Base-by-base conservation (phyloP, 2,888 invertebrate genomes). In the Polietes domitor region DNA sequence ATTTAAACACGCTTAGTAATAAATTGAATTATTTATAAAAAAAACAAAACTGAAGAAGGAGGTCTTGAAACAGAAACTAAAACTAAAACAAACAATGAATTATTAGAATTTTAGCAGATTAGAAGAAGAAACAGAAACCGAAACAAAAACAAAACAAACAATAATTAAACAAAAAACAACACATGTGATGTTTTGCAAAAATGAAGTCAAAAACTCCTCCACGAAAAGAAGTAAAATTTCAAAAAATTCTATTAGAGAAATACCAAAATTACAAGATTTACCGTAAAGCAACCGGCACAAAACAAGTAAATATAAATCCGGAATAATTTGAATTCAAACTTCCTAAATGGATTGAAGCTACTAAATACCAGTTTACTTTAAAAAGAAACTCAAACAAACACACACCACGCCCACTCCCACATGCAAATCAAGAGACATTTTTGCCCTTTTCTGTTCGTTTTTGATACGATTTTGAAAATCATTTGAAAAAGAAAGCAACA, bases 161-260 rank as follows among this genome's bases (percentile, higher is more conserved):
- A 19, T 65, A 65, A 41, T 37, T 68, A 68, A 68, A 81, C 77
- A 80, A 80, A 32, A 72, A 81, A 83, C 82, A 80, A 84, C 72
- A 61, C 55, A 83, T 75, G 77, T 83, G 75, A 83, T 83, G 83
- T 81, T 81, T 83, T 77, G 77, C 75, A 68, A 75, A 68, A 43
- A 63, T 68, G 24, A 73, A 73, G 43, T 73, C 58, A 28, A 70
- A 43, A 24, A 70, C 4, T 41, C 41, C 21, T 43, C 21, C 43
- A 70, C 15, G 5, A 6, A 4, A 32, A 6, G 9, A 4, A 32
- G 32, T 32, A 32, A 4, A n/a, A 43, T 47, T 26, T 26, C 19
- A 5, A 58, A 55, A 41, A 24, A 26, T 58, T 55, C n/a, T 47
- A 47, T 15, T 47, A 47, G 12, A 65, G 19, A 37, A 19, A 73